A percentile compares a stretch with the other conserved stretches of the same genome.
phyloP scores from a whole-genome alignment of 2,113 vertebrate genomes.

The Hydrochoerus hydrochaeris region DNA sequence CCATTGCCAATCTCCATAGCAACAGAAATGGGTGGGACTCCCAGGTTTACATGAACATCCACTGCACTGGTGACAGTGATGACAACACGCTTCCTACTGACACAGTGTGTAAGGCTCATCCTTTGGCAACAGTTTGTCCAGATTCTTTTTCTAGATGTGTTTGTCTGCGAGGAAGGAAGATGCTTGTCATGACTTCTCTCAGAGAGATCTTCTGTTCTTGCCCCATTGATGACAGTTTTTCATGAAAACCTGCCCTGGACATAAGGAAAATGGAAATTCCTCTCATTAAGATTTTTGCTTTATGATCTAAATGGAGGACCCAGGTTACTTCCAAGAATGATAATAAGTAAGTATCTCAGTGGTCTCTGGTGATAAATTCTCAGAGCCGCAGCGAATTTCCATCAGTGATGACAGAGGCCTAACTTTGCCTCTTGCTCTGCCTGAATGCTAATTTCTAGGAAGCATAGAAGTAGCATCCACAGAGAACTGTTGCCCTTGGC shows the following conservation, averaged over 20 bases:
- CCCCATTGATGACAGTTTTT: too few species aligned
- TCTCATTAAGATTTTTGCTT: neutral
- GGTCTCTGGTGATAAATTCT: neutral
- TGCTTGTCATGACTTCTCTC: neutral
- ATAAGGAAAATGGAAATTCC: neutral
- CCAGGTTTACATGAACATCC: accelerated
- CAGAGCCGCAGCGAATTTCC: accelerated
- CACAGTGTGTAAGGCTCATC: too few species aligned
- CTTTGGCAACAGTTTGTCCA: too few species aligned
- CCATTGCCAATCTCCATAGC: constrained; percentile 20
- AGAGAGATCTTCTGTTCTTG: too few species aligned
- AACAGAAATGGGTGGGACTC: neutral
- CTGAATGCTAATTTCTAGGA: accelerated
- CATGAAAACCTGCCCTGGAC: neutral
- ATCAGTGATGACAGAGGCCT: accelerated
- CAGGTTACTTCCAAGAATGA: neutral
- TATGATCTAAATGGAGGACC: neutral
- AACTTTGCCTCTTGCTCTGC: accelerated
- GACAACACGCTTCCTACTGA: too few species aligned
- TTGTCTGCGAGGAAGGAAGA: constrained; percentile 42
- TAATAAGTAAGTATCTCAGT: neutral
- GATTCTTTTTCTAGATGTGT: too few species aligned
- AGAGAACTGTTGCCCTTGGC: neutral
- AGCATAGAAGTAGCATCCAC: neutral
- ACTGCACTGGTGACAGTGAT: too few species aligned